Evolutionary conservation across 2,113 vertebrate species (phyloP).

Genomic region (Nesogale talazaci): DNA sequence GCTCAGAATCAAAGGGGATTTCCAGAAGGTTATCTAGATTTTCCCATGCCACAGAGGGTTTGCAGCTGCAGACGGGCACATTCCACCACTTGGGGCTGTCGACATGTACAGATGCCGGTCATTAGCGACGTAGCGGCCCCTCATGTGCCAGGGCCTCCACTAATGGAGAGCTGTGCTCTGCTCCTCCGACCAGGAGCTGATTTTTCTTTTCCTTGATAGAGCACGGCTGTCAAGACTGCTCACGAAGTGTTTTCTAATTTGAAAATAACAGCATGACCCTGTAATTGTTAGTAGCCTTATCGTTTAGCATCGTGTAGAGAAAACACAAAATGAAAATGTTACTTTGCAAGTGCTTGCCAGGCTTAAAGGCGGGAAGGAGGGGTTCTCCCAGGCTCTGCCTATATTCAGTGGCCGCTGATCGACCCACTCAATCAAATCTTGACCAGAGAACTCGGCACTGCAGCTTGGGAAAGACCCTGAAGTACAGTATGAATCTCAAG

Average conservation of each 20-base stretch:
- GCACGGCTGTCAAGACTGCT: conserved; percentile 63
- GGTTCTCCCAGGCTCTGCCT: not conserved
- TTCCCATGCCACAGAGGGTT: not conserved
- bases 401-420: not conserved
- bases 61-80: not conserved
- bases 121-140: conserved; percentile 1
- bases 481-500: not conserved
- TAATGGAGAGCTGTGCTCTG: conserved; percentile 27
- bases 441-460: not conserved
- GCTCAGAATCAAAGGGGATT: conserved; percentile 13
- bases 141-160: not conserved
- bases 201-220: conserved; percentile 65
- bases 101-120: not conserved
- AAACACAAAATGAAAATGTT: conserved; percentile 70
- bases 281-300: conserved; percentile 78
- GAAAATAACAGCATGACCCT: conserved; percentile 78
- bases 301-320: conserved; percentile 61
- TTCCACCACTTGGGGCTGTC: not conserved
- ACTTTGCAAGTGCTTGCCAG: conserved; percentile 51
- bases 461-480: not conserved
- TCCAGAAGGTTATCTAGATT: conserved; percentile 11
- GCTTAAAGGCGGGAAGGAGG: conserved; percentile 26
- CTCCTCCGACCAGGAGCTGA: conserved; percentile 54
- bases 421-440: not conserved
- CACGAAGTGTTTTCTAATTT: conserved; percentile 75